Percentiles rank a stretch among this genome's conserved stretches.
phyloP scores from a whole-genome alignment of 2,797 vertebrate genomes.

The Sebastes aleutianus region DNA sequence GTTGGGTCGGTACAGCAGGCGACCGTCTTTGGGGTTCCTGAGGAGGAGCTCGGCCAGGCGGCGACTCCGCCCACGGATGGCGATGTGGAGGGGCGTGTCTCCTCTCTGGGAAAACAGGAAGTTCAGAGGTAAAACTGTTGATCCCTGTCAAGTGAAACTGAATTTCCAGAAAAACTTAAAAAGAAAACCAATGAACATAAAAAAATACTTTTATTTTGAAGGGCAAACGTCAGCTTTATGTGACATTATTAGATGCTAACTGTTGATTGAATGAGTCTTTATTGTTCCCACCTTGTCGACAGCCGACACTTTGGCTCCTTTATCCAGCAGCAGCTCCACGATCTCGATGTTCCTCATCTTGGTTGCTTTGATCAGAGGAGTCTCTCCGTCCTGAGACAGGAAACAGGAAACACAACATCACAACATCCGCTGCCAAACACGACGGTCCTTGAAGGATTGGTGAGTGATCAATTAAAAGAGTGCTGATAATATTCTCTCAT shows the following conservation, averaged over 20 bases:
- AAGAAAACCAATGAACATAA: not conserved
- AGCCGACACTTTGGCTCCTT: constrained; percentile 96
- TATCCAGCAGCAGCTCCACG: constrained; percentile 95
- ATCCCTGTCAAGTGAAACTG: not conserved
- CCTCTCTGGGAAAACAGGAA: constrained; percentile 84
- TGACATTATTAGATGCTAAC: not conserved
- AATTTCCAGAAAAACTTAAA: not conserved
- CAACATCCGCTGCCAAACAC: not conserved
- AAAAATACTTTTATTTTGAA: not conserved
- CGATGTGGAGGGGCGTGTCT: constrained; percentile 96
- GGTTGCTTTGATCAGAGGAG: constrained; percentile 95
- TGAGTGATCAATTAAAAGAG: not conserved
- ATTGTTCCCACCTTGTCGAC: constrained; percentile 88
- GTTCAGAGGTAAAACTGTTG: not conserved
- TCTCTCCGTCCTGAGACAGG: constrained; percentile 90
- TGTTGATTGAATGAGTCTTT: not conserved
- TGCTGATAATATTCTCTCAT: not conserved
- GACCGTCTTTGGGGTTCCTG: constrained; percentile 96
- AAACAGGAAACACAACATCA: not conserved
- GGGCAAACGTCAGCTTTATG: not conserved
- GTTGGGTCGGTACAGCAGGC: constrained; percentile 95
- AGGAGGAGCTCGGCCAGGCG: constrained; percentile 94
- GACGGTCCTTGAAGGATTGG: not conserved
- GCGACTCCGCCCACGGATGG: constrained; percentile 94
- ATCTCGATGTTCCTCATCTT: constrained; percentile 98